Evolutionary conservation across 2,888 invertebrate genomes (phyloP), one percentile per base, ranked within the genome.

Genomic region (Cataglyphis livida): DNA sequence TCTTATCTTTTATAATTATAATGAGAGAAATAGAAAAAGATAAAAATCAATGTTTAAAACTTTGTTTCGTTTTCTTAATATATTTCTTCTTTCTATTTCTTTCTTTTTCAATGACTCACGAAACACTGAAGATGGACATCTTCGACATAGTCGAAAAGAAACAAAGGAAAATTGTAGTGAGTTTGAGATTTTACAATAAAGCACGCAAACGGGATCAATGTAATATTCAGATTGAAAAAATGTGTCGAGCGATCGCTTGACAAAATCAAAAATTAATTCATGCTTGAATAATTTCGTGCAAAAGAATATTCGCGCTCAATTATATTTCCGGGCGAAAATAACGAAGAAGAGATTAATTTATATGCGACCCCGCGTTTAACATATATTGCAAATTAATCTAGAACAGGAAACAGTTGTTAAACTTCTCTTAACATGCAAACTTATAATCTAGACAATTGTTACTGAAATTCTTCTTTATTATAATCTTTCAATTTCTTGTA

Each of bases 201-300:
- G 88, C 84, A 84, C 87, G 90, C 86, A 91, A 76, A 92, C 89
- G 93, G 93, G 93, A 93, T 91, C 93, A 93, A 93, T 89, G 88
- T 88, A 91, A 85, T 90, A 87, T 90, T 66, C 82, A 79, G 75
- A 87, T 87, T 83, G 76, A 83, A 35, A 54, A 81, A 21, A 68
- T 25, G 59, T 78, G 59, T 78, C 66, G 78, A 79, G 41, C 51
- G 57, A 54, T 68, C 48, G 51, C 15, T 78, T 44, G 21, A n/a
- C 7, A 3, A 44, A 44, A 12, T 59, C 28, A 28, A 78, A 82
- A 66, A 38, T 21, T 71, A 41, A 48, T 51, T 21, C 21, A 32
- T 35, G 35, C 32, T 66, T 38, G 15, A 74, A 73, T 73, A 81
- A 66, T 81, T 66, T 48, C 66, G 32, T 25, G 38, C 28, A 21